Evolutionary conservation across 2,113 vertebrate genomes (phyloP).

Genomic region (Pavo muticus): DNA sequence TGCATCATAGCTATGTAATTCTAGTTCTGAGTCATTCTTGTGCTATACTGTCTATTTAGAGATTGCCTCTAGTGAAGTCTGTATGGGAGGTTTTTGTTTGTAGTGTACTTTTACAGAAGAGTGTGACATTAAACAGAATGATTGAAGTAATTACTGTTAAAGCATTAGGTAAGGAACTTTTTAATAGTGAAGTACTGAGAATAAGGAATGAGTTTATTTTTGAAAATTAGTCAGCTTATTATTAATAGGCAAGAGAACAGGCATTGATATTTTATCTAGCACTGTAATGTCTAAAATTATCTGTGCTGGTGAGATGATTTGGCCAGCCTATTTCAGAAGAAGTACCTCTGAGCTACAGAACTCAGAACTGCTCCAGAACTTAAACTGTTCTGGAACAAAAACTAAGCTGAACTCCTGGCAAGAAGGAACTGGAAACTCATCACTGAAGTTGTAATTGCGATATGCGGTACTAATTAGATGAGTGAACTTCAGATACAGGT

Average conservation of each 20-base stretch:
- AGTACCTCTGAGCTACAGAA: not conserved
- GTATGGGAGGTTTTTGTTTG: not conserved
- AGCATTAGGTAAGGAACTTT: not conserved
- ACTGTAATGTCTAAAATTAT: not conserved
- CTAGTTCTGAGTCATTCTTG: not conserved
- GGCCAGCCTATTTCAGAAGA: not conserved
- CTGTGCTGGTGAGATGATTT: not conserved
- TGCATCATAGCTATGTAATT: not conserved
- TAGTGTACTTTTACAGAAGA: not conserved
- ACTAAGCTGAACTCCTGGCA: not conserved
- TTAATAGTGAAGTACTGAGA: not conserved
- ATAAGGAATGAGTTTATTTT: not conserved
- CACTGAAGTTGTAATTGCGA: not conserved
- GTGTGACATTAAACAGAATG: not conserved
- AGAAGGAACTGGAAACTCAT: not conserved
- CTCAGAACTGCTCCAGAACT: not conserved
- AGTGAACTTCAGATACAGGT: not conserved
- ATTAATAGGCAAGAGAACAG: not conserved
- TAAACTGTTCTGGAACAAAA: not conserved
- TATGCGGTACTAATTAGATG: not conserved
- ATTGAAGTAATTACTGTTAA: not conserved
- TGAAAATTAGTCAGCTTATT: conserved; percentile 5
- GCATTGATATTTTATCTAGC: not conserved
- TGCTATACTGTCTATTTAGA: not conserved
- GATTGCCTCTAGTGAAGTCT: not conserved